Evolutionary conservation across 2,888 invertebrate genomes (phyloP), one percentile per base, ranked within the genome.

Genomic region (Drepana falcataria): DNA sequence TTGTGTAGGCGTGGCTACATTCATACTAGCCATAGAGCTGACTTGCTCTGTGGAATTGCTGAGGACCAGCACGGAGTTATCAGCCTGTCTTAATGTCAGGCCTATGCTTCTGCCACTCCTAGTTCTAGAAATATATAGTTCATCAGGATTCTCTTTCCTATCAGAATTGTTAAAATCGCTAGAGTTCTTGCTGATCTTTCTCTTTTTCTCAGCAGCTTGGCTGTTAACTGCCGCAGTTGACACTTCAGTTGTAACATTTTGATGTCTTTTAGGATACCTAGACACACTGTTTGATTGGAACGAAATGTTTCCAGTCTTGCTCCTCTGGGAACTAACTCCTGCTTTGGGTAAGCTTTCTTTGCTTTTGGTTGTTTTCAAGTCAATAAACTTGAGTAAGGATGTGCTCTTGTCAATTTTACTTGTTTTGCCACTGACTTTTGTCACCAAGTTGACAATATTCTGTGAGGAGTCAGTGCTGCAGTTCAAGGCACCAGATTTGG

Each of bases 401-500:
- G 87, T 87, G 53, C 78, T 74, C 58, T 78, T 82, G 56, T 73
- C 76, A 2, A 81, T 62, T 65, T 73, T 82, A 3, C 59, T 54
- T 35, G 74, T 51, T 55, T 71, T 81, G 0, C 77, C 69, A 59
- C 72, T 71, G 51, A 68, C 75, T 49, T 80, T 80, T 1, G 71
- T 81, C 9, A 87, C 77, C 52, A 87, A 65, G 59, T 85, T 87
- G 3, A 89, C 70, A 5, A 84, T 68, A 67, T 89, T 87, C 48
- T 83, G 85, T 4, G 88, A 87, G 0, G 86, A 85, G 54, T 87
- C 87, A 0, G 83, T 85, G 49, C 89, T 89, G 57, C 77, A 82
- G 58, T 87, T 83, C 3, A 83, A 55, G 0, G 70, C 56, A 33
- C 73, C 54, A 3, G 68, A 48, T 35, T 73, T 68, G 2, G 75